Evolutionary conservation across 1,140 invertebrate genomes (phyloP), one percentile per base, ranked within the genome.

Genomic region (Drosophila truncata): DNA sequence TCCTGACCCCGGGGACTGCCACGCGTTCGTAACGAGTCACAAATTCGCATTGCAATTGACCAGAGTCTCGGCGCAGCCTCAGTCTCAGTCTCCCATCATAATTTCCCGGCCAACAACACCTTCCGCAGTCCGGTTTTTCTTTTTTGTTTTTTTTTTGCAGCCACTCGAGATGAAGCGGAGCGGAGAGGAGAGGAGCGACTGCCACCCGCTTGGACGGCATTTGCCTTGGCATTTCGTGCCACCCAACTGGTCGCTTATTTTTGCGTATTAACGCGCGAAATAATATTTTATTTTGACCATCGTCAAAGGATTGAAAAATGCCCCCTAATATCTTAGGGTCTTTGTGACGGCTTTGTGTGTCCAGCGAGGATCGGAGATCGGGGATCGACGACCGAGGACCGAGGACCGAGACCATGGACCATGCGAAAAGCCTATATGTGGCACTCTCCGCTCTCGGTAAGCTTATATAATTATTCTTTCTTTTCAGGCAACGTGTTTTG

Each of bases 261-360:
- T 90, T 85, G 78, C 85, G 85, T 90, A 90, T 90, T 90, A 90
- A 90, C 85, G 85, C 85, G 85, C 85, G 82, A 82, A 90, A 90
- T 90, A 84, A 90, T 90, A 90, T 90, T 82, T 90, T 90, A 90
- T 90, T 90, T 90, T 90, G 85, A 90, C 63, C 85, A 90, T 90
- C 81, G 64, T 90, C 85, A 90, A 90, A 90, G 81, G 85, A 85
- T 90, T 90, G 85, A 90, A 90, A 90, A 90, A 90, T 90, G 85
- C 71, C 78, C 81, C 74, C 85, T 85, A 90, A 90, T 90, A 90
- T 90, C 86, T 90, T 90, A 90, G 75, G 81, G 78, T 88, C 86
- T 90, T 90, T 90, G 85, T 85, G 84, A 57, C 67, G 84, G 72
- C 80, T 88, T 88, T 87, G 77, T 87, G 73, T 49, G 61, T 54